Evolutionary conservation across 2,113 vertebrate species (phyloP).

Genomic region (Embiotoca jacksoni): DNA sequence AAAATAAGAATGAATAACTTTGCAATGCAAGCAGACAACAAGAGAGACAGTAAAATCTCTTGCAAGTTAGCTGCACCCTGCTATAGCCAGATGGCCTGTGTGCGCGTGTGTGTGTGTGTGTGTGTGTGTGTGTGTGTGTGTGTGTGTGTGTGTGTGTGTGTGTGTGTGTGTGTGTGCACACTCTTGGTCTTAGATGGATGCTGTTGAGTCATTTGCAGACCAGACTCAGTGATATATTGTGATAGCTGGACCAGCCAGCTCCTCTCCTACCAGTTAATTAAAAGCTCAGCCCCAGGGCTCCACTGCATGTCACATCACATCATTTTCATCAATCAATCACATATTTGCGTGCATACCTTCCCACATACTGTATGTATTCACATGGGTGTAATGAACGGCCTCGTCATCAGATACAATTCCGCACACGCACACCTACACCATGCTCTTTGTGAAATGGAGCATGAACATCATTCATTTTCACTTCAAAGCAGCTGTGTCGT

Average conservation of each 20-base stretch:
- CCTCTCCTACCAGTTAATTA: constrained; percentile 63
- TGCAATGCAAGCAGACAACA: neutral
- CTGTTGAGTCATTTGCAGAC: constrained; percentile 32
- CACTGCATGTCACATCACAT: constrained; percentile 41
- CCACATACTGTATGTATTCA: constrained; percentile 20
- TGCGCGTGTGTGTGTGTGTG: no score
- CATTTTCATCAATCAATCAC: constrained; percentile 51
- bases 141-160: constrained; percentile 4
- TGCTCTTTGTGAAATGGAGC: constrained; percentile 32
- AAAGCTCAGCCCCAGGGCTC: constrained; percentile 46
- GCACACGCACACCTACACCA: constrained; percentile 27
- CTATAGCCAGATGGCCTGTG: constrained; percentile 48
- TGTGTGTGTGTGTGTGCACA: constrained; percentile 20
- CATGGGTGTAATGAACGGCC: constrained; percentile 8
- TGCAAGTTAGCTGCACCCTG: constrained; percentile 23
- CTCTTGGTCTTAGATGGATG: constrained; percentile 19
- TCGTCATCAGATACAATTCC: constrained; percentile 8
- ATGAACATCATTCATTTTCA: constrained; percentile 43
- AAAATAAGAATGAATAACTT: constrained; percentile 21
- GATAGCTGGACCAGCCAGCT: constrained; percentile 37
- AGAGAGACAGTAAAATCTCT: constrained; percentile 8
- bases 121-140: neutral
- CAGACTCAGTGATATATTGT: constrained; percentile 60
- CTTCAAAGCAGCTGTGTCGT: constrained; percentile 18
- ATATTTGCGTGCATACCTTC: constrained; percentile 21